Evolutionary conservation across 1,140 invertebrate species (phyloP), one percentile per base, ranked within the genome.

Genomic region (Tetragonula clypearis): DNA sequence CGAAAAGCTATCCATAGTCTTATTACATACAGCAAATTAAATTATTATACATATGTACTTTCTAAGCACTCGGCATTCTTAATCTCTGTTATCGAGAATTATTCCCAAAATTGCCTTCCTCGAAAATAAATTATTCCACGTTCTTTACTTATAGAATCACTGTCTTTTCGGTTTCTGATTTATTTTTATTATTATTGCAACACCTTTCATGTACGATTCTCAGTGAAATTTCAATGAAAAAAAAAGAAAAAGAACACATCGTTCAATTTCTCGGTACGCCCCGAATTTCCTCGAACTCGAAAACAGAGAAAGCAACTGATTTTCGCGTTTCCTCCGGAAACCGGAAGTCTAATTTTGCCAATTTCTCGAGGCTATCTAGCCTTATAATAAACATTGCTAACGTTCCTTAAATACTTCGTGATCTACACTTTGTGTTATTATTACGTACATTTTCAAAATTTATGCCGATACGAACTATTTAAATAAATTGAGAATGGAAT

Each of bases 171-270:
- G 41, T 49, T 49, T 49, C 6, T 49, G 0, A n/a, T 62, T 62
- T 23, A 62, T 62, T 62, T 62, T 62, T 62, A n/a, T 14, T n/a
- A n/a, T 5, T 23, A 62, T n/a, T n/a, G 60, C 21, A 17, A n/a
- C 23, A 9, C 3, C 23, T n/a, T 23, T 4, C 0, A n/a, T 12
- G n/a, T 15, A 62, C 23, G 21, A 49, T 49, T 68, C 26, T 15
- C 49, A 26, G 23, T 26, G 23, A 11, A 72, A 72, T 56, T 72
- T 68, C 55, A 30, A 49, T 49, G 6, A 49, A 17, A 60, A 3
- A 17, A 81, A 72, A 73, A 17, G 72, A 72, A 73, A 30, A 41
- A 81, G 73, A 81, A 81, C 30, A 81, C 35, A 12, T 26, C 5
- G 56, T 62, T 81, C 55, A 55, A 81, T 81, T 73, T 73, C 35